A percentile compares a stretch with the other conserved stretches of the same genome.
These are phyloP conservation scores for Callyntrura sp. DNA, from an alignment of 2,888 invertebrate species.

Conservation along the genomic window DNA sequence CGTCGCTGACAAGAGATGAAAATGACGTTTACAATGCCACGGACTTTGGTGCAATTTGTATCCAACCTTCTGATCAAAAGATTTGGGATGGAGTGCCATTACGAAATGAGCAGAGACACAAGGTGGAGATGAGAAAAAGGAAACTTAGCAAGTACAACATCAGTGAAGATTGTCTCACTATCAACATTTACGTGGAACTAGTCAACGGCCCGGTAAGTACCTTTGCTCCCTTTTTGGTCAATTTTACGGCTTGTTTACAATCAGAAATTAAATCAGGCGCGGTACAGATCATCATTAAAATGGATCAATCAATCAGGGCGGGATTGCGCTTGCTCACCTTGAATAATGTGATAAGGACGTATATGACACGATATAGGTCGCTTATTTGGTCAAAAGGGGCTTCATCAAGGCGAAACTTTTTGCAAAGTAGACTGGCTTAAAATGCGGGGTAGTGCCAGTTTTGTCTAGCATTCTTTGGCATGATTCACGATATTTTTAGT, in stretches of 20 bases:
- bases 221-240: too few species aligned
- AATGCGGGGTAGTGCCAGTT: too few species aligned
- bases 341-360: too few species aligned
- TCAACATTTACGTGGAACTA: slow-evolving; percentile 84
- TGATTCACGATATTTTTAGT: too few species aligned
- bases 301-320: too few species aligned
- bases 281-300: too few species aligned
- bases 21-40: slow-evolving; percentile 84
- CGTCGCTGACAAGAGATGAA: slow-evolving; percentile 81
- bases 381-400: too few species aligned
- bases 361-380: too few species aligned
- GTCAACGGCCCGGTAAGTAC: slow-evolving; percentile 19
- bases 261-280: too few species aligned
- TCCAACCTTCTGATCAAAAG: slow-evolving; percentile 84
- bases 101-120: slow-evolving; percentile 67
- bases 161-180: slow-evolving; percentile 85
- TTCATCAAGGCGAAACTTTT: neutral
- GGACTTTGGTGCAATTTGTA: slow-evolving; percentile 84
- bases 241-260: neutral
- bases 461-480: too few species aligned
- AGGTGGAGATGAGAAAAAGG: slow-evolving; percentile 81
- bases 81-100: slow-evolving; percentile 84
- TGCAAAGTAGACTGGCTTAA: too few species aligned
- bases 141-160: slow-evolving; percentile 84
- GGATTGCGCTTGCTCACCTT: too few species aligned